phyloP scores from a whole-genome alignment of 2,113 vertebrate species.

The Balaenoptera acutorostrata region DNA sequence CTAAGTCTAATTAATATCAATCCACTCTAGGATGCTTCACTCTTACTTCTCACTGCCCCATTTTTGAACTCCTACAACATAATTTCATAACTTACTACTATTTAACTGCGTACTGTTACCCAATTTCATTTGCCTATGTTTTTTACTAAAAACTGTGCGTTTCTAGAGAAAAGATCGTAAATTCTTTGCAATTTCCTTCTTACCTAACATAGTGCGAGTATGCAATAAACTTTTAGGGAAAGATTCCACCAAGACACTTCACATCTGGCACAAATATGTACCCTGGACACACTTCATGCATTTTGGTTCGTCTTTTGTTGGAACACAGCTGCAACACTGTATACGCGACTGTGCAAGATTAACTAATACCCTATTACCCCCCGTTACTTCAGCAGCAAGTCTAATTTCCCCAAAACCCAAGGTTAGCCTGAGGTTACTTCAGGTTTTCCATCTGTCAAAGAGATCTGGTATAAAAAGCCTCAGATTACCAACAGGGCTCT shows the following conservation, averaged over 20 bases:
- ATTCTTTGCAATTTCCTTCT: background rate
- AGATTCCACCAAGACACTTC: background rate
- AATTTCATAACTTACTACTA: background rate
- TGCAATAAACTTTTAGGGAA: background rate
- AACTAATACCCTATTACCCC: background rate
- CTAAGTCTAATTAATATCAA: background rate
- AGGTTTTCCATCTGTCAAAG: slow-evolving; percentile 32
- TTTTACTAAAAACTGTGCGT: background rate
- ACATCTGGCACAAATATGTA: slow-evolving; percentile 16
- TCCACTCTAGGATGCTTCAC: background rate
- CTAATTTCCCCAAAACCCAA: slow-evolving; percentile 30
- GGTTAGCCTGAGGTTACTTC: background rate
- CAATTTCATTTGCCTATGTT: background rate
- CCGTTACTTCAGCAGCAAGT: background rate
- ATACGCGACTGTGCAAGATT: background rate
- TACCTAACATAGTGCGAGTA: background rate
- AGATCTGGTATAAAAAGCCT: slow-evolving; percentile 36
- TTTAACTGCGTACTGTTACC: background rate
- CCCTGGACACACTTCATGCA: background rate
- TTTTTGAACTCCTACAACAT: background rate
- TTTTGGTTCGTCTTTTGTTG: background rate
- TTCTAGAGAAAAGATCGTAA: background rate
- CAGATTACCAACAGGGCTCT: slow-evolving; percentile 16
- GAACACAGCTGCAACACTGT: background rate
- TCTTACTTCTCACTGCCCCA: background rate